phyloP scores from a whole-genome alignment of 2,888 invertebrate genomes.

The Pharmacophagus antenor region DNA sequence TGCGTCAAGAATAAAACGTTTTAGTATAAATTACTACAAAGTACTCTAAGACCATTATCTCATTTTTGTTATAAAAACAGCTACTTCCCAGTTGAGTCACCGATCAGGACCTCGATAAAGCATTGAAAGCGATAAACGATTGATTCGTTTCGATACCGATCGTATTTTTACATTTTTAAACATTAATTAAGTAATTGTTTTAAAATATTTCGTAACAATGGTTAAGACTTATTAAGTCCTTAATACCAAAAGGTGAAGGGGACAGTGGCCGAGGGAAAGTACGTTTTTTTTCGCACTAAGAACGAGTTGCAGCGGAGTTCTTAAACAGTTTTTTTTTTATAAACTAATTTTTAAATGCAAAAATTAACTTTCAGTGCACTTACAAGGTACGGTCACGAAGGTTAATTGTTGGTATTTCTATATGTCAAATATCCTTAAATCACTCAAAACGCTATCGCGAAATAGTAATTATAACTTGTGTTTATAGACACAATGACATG shows the following conservation, averaged over 20 bases:
- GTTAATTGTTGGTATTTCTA: constrained; percentile 9
- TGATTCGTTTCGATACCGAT: constrained; percentile 5
- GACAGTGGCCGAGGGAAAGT: constrained; percentile 19
- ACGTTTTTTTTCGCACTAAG: neutral
- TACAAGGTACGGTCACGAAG: constrained; percentile 3
- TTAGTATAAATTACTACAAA: neutral
- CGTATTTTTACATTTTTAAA: constrained; percentile 4
- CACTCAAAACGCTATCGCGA: neutral
- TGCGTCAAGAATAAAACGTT: constrained; percentile 8
- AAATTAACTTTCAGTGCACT: constrained; percentile 2
- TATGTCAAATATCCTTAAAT: constrained; percentile 6
- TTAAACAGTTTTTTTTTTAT: constrained; percentile 7
- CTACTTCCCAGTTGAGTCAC: constrained; percentile 24
- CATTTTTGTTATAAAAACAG: constrained; percentile 8
- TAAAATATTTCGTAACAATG: constrained; percentile 6
- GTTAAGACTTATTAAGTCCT: constrained; percentile 4
- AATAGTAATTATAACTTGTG: neutral
- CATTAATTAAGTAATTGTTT: constrained; percentile 1
- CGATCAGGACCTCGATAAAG: constrained; percentile 16
- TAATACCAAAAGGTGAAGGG: constrained; percentile 18
- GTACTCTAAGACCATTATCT: neutral
- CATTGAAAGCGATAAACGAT: constrained; percentile 18
- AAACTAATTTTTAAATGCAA: constrained; percentile 14
- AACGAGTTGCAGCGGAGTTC: constrained; percentile 2
- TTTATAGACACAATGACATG: neutral